Evolutionary conservation across 2,888 invertebrate species (phyloP).

Genomic region (Pristionchus maxplancki): DNA sequence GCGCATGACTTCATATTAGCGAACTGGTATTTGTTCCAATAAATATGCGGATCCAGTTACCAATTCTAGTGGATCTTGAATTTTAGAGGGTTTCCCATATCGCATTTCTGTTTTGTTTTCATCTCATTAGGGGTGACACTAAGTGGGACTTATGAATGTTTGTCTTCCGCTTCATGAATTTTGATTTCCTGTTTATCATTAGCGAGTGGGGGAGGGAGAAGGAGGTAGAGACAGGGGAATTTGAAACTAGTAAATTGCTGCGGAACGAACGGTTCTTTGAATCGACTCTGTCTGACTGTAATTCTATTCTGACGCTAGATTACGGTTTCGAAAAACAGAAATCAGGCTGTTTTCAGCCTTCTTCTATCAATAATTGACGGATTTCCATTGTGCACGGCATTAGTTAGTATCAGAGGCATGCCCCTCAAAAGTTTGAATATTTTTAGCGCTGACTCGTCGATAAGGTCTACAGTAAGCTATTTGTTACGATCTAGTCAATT

Average conservation of each 20-base stretch:
- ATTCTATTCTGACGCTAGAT: neutral
- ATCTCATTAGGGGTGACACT: neutral
- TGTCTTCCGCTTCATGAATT: neutral
- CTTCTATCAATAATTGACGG: no score
- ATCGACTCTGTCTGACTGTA: neutral
- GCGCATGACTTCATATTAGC: neutral
- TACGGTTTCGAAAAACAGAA: neutral
- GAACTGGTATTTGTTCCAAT: neutral
- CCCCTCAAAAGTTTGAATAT: no score
- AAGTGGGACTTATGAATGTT: neutral
- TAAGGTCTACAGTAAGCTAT: no score
- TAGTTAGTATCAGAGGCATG: no score
- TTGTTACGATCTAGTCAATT: no score
- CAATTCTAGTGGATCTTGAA: neutral
- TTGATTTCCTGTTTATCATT: neutral
- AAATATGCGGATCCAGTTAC: neutral
- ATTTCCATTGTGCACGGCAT: no score
- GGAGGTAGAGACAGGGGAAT: neutral
- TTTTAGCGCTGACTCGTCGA: no score
- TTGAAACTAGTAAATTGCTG: neutral
- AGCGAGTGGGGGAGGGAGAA: neutral
- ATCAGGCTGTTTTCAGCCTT: neutral
- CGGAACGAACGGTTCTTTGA: neutral
- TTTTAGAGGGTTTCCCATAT: neutral
- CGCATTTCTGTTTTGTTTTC: neutral